A percentile compares a stretch with the other conserved stretches of the same genome.
These are phyloP conservation scores for Endomychus coccineus DNA, from an alignment of 2,888 invertebrate species.

Conservation along the genomic window DNA sequence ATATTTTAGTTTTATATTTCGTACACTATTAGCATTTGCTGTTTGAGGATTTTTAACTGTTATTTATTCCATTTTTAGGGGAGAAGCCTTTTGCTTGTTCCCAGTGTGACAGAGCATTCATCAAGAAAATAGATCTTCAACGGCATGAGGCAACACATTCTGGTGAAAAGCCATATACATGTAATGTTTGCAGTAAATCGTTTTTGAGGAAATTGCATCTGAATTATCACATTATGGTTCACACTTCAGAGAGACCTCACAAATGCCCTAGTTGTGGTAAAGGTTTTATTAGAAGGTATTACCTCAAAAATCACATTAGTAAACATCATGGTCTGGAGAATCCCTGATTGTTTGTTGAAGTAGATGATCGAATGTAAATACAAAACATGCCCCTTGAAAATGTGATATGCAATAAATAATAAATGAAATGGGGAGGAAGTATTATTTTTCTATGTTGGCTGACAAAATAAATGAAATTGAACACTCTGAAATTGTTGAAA, in stretches of 20 bases:
- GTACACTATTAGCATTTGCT: not conserved
- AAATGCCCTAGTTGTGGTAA: slow-evolving; percentile 32
- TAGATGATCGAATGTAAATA: too few relatives aligned
- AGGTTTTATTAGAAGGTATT: slow-evolving; percentile 34
- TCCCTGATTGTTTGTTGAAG: too few relatives aligned
- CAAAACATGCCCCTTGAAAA: too few relatives aligned
- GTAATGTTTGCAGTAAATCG: slow-evolving; percentile 30
- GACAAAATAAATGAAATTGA: too few relatives aligned
- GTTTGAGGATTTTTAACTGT: too few relatives aligned
- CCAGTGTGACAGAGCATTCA: slow-evolving; percentile 32
- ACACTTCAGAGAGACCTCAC: slow-evolving; percentile 33
- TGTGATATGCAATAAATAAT: too few relatives aligned
- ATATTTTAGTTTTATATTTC: not conserved
- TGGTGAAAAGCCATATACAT: slow-evolving; percentile 30
- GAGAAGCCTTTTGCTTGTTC: slow-evolving; percentile 31
- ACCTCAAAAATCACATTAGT: slow-evolving; percentile 31
- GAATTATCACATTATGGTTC: slow-evolving; percentile 33
- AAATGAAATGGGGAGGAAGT: too few relatives aligned
- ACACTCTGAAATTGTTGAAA: too few relatives aligned
- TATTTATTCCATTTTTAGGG: slow-evolving; percentile 20
- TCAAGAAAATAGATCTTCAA: slow-evolving; percentile 33
- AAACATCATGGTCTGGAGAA: too few relatives aligned
- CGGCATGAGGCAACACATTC: slow-evolving; percentile 33
- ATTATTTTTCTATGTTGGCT: too few relatives aligned
- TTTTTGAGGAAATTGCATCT: slow-evolving; percentile 32